These are phyloP conservation scores for Alouatta palliata DNA, from an alignment of 2,113 vertebrate species.

Conservation along the genomic window DNA sequence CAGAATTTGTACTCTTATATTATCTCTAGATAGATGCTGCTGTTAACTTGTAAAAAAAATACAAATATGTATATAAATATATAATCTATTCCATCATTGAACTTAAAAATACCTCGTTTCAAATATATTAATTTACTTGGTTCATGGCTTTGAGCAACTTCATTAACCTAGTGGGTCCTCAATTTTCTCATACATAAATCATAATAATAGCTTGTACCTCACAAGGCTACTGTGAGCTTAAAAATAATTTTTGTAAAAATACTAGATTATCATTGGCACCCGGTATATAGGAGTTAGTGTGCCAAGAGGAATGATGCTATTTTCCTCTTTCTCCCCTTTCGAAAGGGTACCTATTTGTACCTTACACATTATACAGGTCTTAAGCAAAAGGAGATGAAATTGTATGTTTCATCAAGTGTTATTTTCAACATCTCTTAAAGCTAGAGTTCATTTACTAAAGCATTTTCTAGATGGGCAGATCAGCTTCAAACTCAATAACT, in stretches of 20 bases:
- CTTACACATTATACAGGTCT: conserved; percentile 1
- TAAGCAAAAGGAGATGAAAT: conserved; percentile 38
- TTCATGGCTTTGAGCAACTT: conserved; percentile 47
- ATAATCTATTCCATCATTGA: neutral
- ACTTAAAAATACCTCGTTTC: conserved; percentile 1
- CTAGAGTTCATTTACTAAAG: conserved; percentile 32
- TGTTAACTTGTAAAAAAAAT: conserved; percentile 22
- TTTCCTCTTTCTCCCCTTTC: neutral
- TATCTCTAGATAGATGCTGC: neutral
- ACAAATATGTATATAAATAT: neutral
- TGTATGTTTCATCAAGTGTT: conserved; percentile 42
- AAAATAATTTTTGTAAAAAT: conserved; percentile 41
- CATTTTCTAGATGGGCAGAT: conserved; percentile 38
- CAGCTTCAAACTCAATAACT: conserved; percentile 37
- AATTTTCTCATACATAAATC: conserved; percentile 48
- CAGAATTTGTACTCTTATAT: neutral
- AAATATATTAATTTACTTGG: neutral
- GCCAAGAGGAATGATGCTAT: neutral
- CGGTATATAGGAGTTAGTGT: neutral
- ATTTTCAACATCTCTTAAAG: conserved; percentile 37
- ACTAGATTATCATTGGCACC: neutral
- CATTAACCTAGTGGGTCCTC: conserved; percentile 4
- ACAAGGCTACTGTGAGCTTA: neutral
- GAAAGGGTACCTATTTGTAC: conserved; percentile 3
- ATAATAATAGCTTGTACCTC: conserved; percentile 14